Base-by-base conservation (phyloP, 92 coral and sea anemone species). In the Micromussa lordhowensis region DNA sequence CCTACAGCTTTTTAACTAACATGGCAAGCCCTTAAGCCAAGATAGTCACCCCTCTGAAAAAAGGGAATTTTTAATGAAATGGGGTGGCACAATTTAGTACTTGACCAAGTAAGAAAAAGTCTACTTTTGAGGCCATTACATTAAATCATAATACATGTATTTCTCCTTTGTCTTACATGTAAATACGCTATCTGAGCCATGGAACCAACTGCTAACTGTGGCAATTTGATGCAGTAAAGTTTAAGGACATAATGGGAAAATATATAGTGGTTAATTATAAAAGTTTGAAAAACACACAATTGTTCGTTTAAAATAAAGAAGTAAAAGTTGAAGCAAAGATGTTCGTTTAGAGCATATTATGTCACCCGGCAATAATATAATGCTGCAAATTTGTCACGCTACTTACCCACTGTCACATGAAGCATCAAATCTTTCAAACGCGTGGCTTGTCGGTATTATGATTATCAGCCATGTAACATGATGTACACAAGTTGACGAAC, bases 401-500 rank as follows among this genome's bases (percentile, higher is more conserved):
- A 34, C 90, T 71, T 54, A 87, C 91, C 91, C 91, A 16, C 72
- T n/a, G 30, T 26, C 61, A 5, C 17, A n/a, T 5, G 30, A 2
- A 5, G 54, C 17, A 81, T 81, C 72, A 70, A 53, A 26, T 74
- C 91, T 87, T 63, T 31, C 16, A 61, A 87, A 87, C 18, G n/a
- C 48, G 36, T 87, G 91, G 3, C 32, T 21, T 61, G n/a, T 21
- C 4, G 28, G 68, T 70, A 3, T 51, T 30, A 38, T 87, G 91
- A 38, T 87, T 58, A 71, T 87, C 91, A 14, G 40, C 73, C 91
- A 80, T 87, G 87, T 87, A 87, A 81, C 91, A 87, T 7, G 61
- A n/a, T 69, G 91, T 80, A 31, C 91, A 87, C 57, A 87, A n/a
- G 80, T 81, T 9, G 7, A 63, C 30, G n/a, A 61, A 26, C 51